Evolutionary conservation across 2,888 invertebrate genomes (phyloP), one percentile per base, ranked within the genome.

Genomic region (Cerceris rybyensis): DNA sequence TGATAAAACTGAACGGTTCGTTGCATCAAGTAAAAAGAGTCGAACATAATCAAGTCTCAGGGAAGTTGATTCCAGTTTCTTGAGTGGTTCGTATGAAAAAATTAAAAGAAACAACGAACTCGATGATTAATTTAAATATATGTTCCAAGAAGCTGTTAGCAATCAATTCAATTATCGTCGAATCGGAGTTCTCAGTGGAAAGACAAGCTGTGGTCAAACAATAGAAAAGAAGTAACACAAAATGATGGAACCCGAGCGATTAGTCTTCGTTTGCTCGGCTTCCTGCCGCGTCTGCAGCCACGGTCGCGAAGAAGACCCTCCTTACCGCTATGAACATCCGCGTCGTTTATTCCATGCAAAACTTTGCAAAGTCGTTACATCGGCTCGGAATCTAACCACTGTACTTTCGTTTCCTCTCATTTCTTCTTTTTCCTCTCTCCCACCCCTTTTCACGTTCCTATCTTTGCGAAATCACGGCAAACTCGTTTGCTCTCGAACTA

Each of bases 301-400:
- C 60, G 41, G 70, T 65, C 64, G 64, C 70, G 77, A 78, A 68
- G 64, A 73, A 76, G 75, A 64, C 77, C 58, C 75, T 67, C 75
- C 68, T 77, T 75, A 58, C 60, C 60, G 81, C 69, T 70, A 76
- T 69, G 80, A 72, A 78, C 75, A 75, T 76, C 61, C 75, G 66
- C 50, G 69, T 71, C 74, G 75, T 75, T 78, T 74, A 78, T 79
- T 70, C 64, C 71, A 54, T 58, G 68, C 69, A 39, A 59, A 78
- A 81, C 76, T 84, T 85, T 59, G 66, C 66, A 60, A 79, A 77
- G 81, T 76, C 75, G 77, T 83, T 81, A 75, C 70, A 59, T 61
- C 55, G 67, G 49, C 73, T 71, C 50, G 58, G 28, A 68, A 71
- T 59, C 67, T 66, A 60, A 69, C 13, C 41, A 6, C 54, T 52